Conservation (phyloP, 2,113 vertebrate genomes). For the Theristicus caerulescens region DNA sequence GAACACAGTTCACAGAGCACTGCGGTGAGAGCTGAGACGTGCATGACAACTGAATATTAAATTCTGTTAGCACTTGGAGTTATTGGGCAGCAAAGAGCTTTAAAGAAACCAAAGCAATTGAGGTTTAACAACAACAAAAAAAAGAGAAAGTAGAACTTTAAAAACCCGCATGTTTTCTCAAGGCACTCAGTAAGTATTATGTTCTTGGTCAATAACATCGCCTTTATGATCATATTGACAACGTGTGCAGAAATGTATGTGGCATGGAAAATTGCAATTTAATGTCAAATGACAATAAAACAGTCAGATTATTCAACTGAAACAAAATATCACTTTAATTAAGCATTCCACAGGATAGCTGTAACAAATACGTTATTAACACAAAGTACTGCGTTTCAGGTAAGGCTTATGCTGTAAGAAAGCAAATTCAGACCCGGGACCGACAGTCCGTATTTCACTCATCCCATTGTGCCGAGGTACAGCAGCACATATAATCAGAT, state of each 20-base stretch:
- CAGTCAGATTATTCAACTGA: slow-evolving; percentile 38
- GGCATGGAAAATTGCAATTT: slow-evolving; percentile 40
- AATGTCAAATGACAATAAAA: slow-evolving; percentile 57
- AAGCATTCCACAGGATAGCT: background rate
- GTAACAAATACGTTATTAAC: slow-evolving; percentile 8
- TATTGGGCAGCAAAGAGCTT: slow-evolving; percentile 33
- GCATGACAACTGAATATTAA: slow-evolving; percentile 45
- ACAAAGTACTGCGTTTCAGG: background rate
- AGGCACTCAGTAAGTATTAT: background rate
- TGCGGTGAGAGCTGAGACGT: background rate
- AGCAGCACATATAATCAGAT: background rate
- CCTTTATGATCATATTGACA: slow-evolving; percentile 52
- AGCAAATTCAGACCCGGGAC: background rate
- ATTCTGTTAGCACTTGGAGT: slow-evolving; percentile 42
- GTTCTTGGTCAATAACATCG: slow-evolving; percentile 29
- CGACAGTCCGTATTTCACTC: background rate
- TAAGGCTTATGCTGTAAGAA: background rate
- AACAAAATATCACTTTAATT: slow-evolving; percentile 62
- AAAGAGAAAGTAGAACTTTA: background rate
- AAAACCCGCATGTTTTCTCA: slow-evolving; percentile 6
- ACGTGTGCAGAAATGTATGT: background rate
- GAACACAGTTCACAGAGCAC: background rate
- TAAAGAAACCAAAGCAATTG: slow-evolving; percentile 18
- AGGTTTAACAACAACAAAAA: background rate
- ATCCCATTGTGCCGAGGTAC: background rate